These are phyloP conservation scores for Epinephelus cyanopodus DNA, from an alignment of 2,113 vertebrate species.

Conservation along the genomic window DNA sequence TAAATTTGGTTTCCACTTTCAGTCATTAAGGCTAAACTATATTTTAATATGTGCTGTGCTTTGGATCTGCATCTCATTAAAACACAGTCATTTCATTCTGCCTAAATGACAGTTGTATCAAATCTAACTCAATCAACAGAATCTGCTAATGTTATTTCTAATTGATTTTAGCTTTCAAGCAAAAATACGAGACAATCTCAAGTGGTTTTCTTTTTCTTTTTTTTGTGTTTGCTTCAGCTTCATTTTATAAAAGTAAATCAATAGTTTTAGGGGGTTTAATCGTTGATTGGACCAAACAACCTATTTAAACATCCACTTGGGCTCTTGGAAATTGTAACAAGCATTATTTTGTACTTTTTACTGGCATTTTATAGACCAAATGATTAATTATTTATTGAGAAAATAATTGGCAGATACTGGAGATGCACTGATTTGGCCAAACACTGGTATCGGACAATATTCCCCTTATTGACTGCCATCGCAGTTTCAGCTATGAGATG, in stretches of 20 bases:
- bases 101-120: not conserved
- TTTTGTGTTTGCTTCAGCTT: too few relatives aligned
- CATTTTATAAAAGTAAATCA: not conserved
- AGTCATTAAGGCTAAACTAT: not conserved
- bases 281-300: not conserved
- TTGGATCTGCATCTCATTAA: not conserved
- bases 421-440: too few relatives aligned
- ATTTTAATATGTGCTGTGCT: not conserved
- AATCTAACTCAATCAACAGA: not conserved
- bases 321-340: not conserved
- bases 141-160: not conserved
- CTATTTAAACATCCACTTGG: not conserved
- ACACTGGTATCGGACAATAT: too few relatives aligned
- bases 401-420: not conserved
- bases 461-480: too few relatives aligned
- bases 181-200: not conserved
- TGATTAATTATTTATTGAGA: too few relatives aligned
- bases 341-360: not conserved
- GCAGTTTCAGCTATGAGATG: too few relatives aligned
- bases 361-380: not conserved
- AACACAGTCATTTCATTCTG: not conserved
- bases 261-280: not conserved
- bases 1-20: not conserved
- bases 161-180: not conserved
- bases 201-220: not conserved